These are phyloP conservation scores for Lycorma delicatula DNA, from an alignment of 1,140 invertebrate genomes.

Conservation along the genomic window DNA sequence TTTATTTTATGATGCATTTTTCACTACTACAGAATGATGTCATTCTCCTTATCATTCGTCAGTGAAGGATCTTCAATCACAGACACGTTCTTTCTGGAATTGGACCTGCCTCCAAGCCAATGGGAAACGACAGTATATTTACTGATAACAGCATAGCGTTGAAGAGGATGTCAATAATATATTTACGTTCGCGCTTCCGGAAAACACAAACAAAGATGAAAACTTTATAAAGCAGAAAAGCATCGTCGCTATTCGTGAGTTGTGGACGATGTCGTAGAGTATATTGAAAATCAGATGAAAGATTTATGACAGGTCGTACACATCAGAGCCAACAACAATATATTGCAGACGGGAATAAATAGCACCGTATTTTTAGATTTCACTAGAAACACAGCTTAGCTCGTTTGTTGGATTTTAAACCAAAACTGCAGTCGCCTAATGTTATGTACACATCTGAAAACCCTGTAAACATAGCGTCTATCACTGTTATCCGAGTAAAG, in stretches of 20 bases:
- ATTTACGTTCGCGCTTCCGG: neutral
- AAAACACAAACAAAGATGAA: too few relatives aligned
- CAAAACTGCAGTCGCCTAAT: neutral
- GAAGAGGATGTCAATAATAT: neutral
- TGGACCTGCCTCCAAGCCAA: neutral
- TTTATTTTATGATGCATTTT: neutral
- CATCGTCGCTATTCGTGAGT: too few relatives aligned
- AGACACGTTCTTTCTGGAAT: neutral
- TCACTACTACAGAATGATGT: too few relatives aligned
- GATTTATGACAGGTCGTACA: neutral
- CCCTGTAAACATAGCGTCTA: slow-evolving; percentile 3
- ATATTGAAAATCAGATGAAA: neutral
- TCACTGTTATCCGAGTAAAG: slow-evolving; percentile 10
- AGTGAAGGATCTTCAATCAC: too few relatives aligned
- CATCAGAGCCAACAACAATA: slow-evolving; percentile 3
- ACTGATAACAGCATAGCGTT: neutral
- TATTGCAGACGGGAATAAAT: slow-evolving; percentile 3
- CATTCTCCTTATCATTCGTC: too few relatives aligned
- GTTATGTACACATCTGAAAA: neutral
- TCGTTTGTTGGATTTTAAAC: neutral
- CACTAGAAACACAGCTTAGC: neutral
- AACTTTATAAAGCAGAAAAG: too few relatives aligned
- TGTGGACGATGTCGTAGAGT: neutral
- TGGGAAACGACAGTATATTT: neutral
- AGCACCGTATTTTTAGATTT: neutral